phyloP scores from a whole-genome alignment of 2,888 invertebrate species.

The Drosophila greeni region DNA sequence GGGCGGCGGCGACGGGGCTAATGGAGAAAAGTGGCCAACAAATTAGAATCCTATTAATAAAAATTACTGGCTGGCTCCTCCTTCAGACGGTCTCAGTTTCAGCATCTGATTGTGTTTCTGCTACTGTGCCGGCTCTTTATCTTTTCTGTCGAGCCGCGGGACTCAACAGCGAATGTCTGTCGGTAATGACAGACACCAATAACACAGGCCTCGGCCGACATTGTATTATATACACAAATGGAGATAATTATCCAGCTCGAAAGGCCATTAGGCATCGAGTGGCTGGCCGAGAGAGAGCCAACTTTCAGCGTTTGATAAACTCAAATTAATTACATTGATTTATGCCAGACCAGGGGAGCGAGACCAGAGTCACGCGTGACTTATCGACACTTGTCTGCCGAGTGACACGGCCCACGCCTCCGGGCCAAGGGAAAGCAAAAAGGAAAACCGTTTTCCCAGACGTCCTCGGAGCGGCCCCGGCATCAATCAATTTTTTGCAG shows the following conservation, averaged over 20 bases:
- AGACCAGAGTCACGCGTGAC: slow-evolving; percentile 48
- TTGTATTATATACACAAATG: slow-evolving; percentile 48
- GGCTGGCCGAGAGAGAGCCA: slow-evolving; percentile 5
- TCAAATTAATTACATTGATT: slow-evolving; percentile 73
- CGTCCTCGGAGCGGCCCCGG: slow-evolving; percentile 2
- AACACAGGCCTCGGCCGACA: slow-evolving; percentile 30
- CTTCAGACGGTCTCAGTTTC: slow-evolving; percentile 7
- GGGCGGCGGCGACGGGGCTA: not conserved
- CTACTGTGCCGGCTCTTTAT: slow-evolving; percentile 3
- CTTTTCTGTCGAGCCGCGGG: slow-evolving; percentile 1
- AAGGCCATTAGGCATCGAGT: slow-evolving; percentile 56
- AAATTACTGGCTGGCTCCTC: slow-evolving; percentile 40
- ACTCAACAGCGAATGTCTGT: slow-evolving; percentile 39
- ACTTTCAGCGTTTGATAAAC: slow-evolving; percentile 57
- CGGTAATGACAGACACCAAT: slow-evolving; percentile 50
- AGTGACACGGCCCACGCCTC: slow-evolving; percentile 48
- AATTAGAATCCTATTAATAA: slow-evolving; percentile 56
- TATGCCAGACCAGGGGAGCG: slow-evolving; percentile 47
- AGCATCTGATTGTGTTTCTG: slow-evolving; percentile 3
- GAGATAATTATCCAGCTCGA: slow-evolving; percentile 63
- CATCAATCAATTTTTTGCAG: slow-evolving; percentile 71
- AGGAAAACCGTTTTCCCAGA: slow-evolving; percentile 12
- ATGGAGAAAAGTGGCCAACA: slow-evolving; percentile 38
- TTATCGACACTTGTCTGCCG: slow-evolving; percentile 53
- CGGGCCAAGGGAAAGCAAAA: not conserved